A percentile compares a stretch with the other conserved stretches of the same genome.
Evolutionary conservation across 2,113 vertebrate species (phyloP).

Genomic region (Megaceryle torquata): DNA sequence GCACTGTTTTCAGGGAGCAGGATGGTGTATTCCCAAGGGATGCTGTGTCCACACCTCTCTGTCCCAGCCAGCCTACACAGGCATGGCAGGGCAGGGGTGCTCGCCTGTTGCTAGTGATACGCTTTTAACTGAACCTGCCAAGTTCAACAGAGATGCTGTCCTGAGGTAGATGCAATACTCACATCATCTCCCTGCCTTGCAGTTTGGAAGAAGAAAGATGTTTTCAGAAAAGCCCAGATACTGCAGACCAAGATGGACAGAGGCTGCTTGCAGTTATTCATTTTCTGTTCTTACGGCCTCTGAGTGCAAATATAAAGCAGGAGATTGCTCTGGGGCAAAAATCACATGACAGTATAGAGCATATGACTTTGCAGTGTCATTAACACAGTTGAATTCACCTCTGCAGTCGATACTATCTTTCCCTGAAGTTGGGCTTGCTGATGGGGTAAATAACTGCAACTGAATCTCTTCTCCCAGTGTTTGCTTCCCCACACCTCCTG

Average conservation of each 20-base stretch:
- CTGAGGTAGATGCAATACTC: not conserved
- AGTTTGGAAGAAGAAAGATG: not conserved
- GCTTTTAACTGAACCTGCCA: not conserved
- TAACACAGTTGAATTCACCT: not conserved
- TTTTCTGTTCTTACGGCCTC: not conserved
- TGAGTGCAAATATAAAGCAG: not conserved
- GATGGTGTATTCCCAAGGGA: accelerated
- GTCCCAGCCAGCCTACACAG: accelerated
- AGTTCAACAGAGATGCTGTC: not conserved
- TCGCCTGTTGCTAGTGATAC: accelerated
- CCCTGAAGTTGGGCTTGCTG: not conserved
- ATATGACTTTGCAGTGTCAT: not conserved
- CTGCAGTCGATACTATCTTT: not conserved
- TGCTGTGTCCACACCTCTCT: accelerated
- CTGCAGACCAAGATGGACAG: not conserved
- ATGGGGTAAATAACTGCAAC: not conserved
- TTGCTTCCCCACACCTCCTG: not conserved
- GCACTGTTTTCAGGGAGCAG: not conserved
- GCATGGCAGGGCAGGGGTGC: not conserved
- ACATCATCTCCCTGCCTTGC: not conserved
- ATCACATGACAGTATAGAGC: accelerated
- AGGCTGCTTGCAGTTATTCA: not conserved
- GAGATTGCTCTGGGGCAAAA: not conserved
- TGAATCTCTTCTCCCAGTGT: not conserved
- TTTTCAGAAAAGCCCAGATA: not conserved